Base-by-base conservation (phyloP, 2,113 vertebrate genomes). In the Sylvietta virens region DNA sequence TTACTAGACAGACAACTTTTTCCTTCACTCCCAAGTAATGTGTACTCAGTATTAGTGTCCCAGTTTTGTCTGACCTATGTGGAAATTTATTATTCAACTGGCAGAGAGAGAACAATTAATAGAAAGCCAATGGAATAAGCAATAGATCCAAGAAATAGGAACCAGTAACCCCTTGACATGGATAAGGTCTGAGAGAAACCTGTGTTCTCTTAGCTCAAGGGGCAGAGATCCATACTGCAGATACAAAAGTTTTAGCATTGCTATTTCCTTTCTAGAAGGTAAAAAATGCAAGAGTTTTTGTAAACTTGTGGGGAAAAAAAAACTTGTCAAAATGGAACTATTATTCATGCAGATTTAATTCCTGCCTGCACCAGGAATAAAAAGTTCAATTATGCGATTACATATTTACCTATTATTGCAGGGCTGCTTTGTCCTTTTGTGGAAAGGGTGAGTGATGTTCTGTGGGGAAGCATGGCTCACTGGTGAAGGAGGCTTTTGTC, bases 251-350 rank as follows among this genome's bases (percentile, higher is more conserved):
- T n/a, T 67, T 72, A 83, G n/a, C 10, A 20, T n/a, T 27, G 15
- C 40, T 47, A 4, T 88, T 82, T 54, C 47, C 35, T 88, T 42
- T 33, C 47, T 18, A 48, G n/a, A 72, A 19, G 23, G 40, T 10
- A 90, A 92, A 81, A 90, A 40, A 18, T 1, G 6, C 31, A 21
- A 0, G 0, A 1, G 0, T 17, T 74, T 88, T 71, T 67, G 22
- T 30, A 50, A 87, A 86, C 22, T 22, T 61, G 21, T 6, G 15
- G 13, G 15, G 11, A 15, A 56, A 39, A 56, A 39, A 81, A 15
- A 14, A 4, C 13, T 57, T 64, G 42, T 28, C 27, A 58, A 67
- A 71, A 47, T 31, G 27, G 79, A 90, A 76, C 35, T 33, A 62
- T 8, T 79, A 57, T 42, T 76, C 15, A 19, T 14, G 26, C 30